A percentile compares a stretch with the other conserved stretches of the same genome.
Evolutionary conservation across 1,140 invertebrate species (phyloP).

Genomic region (Drosophila aff.): DNA sequence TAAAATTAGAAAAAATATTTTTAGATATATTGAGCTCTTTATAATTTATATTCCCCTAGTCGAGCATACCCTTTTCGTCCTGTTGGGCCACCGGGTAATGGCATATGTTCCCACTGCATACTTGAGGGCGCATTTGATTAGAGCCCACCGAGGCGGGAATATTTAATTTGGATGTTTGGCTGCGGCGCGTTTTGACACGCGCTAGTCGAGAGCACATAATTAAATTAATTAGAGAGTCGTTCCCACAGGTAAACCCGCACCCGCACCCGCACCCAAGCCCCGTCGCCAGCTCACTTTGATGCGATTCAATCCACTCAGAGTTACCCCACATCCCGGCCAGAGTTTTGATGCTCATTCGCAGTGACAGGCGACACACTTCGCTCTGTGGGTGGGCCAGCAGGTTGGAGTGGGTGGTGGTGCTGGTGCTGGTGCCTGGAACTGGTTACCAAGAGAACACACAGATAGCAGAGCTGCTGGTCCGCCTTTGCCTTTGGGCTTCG

Average conservation of each 20-base stretch:
- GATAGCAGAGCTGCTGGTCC: slow-evolving; percentile 1
- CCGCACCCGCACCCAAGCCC: background rate
- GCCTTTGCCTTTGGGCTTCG: slow-evolving; percentile 35
- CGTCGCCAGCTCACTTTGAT: slow-evolving; percentile 1
- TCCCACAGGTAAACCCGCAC: slow-evolving; percentile 71
- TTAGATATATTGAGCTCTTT: background rate
- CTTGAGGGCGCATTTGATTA: slow-evolving; percentile 79
- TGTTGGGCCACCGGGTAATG: background rate
- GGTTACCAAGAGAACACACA: slow-evolving; percentile 49
- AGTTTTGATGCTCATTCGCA: slow-evolving; percentile 74
- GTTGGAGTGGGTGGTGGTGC: slow-evolving; percentile 24
- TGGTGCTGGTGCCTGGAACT: background rate
- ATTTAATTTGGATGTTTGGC: slow-evolving; percentile 73
- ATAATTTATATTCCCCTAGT: background rate
- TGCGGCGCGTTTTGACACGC: slow-evolving; percentile 70
- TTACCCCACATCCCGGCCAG: slow-evolving; percentile 13
- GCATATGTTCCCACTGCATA: slow-evolving; percentile 65
- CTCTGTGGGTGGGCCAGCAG: slow-evolving; percentile 42
- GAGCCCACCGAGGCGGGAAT: slow-evolving; percentile 67
- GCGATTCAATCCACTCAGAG: slow-evolving; percentile 24
- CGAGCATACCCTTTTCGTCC: slow-evolving; percentile 5
- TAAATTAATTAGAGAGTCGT: slow-evolving; percentile 78
- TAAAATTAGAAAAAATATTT: background rate
- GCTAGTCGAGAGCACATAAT: slow-evolving; percentile 75
- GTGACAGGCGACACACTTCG: slow-evolving; percentile 81